Percentiles rank a stretch among this genome's conserved stretches.
These are phyloP conservation scores for Xyrauchen texanus DNA, from an alignment of 2,113 vertebrate genomes.

Conservation along the genomic window DNA sequence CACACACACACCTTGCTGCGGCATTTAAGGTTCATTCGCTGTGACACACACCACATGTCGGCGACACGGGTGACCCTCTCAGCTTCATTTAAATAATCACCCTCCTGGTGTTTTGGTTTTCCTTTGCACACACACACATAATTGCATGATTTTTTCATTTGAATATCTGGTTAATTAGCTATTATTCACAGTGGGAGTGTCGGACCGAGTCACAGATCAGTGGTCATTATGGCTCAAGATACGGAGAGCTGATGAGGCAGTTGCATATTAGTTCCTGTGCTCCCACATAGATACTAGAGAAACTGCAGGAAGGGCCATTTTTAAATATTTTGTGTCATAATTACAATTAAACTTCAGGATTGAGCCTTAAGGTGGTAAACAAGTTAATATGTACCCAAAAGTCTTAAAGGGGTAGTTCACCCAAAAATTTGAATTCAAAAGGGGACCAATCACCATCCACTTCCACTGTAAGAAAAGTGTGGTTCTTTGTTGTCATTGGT, in stretches of 20 bases:
- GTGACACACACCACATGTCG: constrained; percentile 64
- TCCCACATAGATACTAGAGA: not conserved
- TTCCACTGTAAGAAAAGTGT: too few species aligned
- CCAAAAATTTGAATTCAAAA: too few species aligned
- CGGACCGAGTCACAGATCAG: constrained; percentile 1
- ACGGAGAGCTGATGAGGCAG: not conserved
- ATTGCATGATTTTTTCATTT: not conserved
- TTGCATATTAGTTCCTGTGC: not conserved
- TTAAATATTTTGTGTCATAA: not conserved
- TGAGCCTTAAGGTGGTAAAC: not conserved
- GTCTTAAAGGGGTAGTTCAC: too few species aligned
- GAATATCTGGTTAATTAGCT: constrained; percentile 9
- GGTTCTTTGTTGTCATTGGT: too few species aligned
- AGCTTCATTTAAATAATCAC: constrained; percentile 66
- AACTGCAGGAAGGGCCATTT: not conserved
- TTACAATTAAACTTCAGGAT: not conserved
- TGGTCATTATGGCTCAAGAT: constrained; percentile 15
- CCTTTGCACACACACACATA: constrained; percentile 2
- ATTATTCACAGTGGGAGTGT: constrained; percentile 20
- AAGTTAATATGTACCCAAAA: not conserved
- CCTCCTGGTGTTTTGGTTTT: constrained; percentile 57
- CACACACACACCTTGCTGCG: constrained; percentile 52
- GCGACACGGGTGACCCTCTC: constrained; percentile 36
- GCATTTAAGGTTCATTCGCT: constrained; percentile 52
- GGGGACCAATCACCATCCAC: too few species aligned